phyloP scores from a whole-genome alignment of 2,113 vertebrate species.

The Recurvirostra avosetta region DNA sequence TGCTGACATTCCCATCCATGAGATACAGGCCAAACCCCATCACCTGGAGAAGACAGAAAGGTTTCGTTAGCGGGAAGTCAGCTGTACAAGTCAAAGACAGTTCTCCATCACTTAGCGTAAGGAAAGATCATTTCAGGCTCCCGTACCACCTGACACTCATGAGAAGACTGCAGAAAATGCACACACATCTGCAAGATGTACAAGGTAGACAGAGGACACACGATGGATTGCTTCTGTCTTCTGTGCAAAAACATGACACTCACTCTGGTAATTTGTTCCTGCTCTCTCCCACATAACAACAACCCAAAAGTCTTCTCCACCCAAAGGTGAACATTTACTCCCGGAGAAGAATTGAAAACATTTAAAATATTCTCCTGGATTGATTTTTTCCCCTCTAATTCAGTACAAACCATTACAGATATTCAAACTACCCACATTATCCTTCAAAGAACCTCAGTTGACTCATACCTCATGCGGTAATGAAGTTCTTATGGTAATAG shows the following conservation, averaged over 20 bases:
- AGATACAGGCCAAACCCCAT: slow-evolving; percentile 98
- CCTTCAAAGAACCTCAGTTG: not conserved
- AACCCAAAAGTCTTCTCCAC: not conserved
- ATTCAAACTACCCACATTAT: not conserved
- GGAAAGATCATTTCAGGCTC: not conserved
- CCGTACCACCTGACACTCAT: not conserved
- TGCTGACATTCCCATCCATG: slow-evolving; percentile 99
- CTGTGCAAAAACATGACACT: not conserved
- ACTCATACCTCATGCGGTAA: not conserved
- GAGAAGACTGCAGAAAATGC: not conserved
- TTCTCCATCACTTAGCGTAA: not conserved
- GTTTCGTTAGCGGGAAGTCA: not conserved
- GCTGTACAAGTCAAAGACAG: not conserved
- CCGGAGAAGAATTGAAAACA: not conserved
- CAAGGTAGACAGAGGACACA: not conserved
- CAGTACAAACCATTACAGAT: not conserved
- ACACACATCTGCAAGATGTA: not conserved
- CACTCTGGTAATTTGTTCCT: not conserved
- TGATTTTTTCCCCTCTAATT: not conserved
- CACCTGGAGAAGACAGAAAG: slow-evolving; percentile 76
- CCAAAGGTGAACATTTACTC: not conserved
- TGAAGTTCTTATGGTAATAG: not conserved
- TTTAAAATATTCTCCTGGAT: not conserved
- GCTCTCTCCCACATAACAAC: not conserved
- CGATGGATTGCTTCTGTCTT: not conserved